Conservation (phyloP, 2,113 vertebrate species). For the Ictalurus punctatus region DNA sequence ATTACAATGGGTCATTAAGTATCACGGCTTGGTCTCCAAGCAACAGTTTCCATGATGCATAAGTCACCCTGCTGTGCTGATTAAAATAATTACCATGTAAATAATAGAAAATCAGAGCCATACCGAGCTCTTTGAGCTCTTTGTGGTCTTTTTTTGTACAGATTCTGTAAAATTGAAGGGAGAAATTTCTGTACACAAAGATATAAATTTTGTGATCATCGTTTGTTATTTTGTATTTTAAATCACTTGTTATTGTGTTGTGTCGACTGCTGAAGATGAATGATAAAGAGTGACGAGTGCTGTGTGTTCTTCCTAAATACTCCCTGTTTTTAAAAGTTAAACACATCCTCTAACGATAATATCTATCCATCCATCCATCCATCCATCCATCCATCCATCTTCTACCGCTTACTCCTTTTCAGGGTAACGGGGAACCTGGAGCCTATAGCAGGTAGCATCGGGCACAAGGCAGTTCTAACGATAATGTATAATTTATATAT, state of each 20-base stretch:
- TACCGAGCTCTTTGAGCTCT: neutral
- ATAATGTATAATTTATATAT: too few species aligned
- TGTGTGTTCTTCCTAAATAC: neutral
- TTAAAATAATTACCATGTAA: slow-evolving; percentile 33
- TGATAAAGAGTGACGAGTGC: neutral
- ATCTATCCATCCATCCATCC: too few species aligned
- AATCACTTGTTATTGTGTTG: neutral
- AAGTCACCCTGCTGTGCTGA: slow-evolving; percentile 15
- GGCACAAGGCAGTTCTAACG: too few species aligned
- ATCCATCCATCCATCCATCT: too few species aligned
- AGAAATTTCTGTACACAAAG: neutral
- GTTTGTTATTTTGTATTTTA: neutral
- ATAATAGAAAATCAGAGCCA: slow-evolving; percentile 27
- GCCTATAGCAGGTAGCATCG: too few species aligned
- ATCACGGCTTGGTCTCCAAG: neutral
- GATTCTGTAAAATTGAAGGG: neutral
- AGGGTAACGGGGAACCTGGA: too few species aligned
- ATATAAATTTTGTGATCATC: neutral
- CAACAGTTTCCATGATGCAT: neutral
- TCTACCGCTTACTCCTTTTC: too few species aligned
- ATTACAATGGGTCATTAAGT: slow-evolving; percentile 15
- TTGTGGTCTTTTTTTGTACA: neutral
- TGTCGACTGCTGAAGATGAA: neutral
- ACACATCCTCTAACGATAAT: too few species aligned
- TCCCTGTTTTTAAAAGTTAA: neutral